Percentiles rank a stretch among this genome's conserved stretches.
Conservation (phyloP, 2,113 vertebrate species). For the Picathartes gymnocephalus region DNA sequence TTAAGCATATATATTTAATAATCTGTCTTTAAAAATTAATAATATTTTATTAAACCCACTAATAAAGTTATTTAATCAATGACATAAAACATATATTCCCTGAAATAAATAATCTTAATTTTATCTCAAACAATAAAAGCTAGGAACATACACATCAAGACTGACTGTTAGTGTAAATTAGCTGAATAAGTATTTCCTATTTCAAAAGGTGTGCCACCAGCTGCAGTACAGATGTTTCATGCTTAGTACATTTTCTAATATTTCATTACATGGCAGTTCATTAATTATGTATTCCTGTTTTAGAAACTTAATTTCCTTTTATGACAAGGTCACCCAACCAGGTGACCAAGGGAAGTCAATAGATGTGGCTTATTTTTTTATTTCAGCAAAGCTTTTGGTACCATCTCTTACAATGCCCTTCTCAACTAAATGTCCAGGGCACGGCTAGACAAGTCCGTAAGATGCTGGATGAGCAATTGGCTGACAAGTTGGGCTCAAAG, state of each 20-base stretch:
- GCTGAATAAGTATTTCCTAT: neutral
- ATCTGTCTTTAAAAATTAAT: neutral
- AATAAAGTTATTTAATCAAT: neutral
- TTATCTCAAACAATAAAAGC: neutral
- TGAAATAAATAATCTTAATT: neutral
- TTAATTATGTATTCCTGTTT: neutral
- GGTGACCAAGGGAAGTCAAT: neutral
- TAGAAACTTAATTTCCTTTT: neutral
- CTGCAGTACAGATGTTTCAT: neutral
- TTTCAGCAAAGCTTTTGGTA: neutral
- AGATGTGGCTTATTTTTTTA: accelerated
- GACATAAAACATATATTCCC: neutral
- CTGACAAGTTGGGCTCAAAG: neutral
- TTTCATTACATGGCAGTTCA: neutral
- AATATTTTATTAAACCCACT: neutral
- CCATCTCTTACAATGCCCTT: neutral
- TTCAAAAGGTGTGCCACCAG: neutral
- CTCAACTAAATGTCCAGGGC: neutral
- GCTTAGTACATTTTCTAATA: neutral
- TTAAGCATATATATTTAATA: neutral
- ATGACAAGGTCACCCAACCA: neutral
- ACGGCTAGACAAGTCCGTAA: neutral
- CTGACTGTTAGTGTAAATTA: neutral
- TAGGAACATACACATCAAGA: neutral
- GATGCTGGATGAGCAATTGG: neutral